Conservation (phyloP, 2,888 invertebrate genomes). For the Neoaliturus tenellus region DNA sequence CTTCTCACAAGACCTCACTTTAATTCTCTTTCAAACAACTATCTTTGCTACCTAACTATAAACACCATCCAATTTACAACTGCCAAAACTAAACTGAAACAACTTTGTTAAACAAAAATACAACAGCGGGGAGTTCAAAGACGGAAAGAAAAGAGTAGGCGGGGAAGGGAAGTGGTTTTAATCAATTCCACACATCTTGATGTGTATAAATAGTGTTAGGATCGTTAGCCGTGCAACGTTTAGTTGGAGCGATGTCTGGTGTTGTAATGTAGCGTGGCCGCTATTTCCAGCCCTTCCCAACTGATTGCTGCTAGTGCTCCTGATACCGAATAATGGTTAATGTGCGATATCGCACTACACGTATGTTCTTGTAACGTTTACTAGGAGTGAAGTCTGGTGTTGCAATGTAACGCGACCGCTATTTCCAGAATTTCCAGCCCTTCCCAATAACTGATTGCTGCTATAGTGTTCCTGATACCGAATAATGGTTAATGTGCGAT, state of each 20-base stretch:
- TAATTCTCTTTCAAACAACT: not conserved
- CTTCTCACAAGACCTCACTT: not conserved
- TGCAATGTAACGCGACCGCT: no score
- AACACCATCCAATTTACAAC: constrained; percentile 42
- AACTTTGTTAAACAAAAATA: constrained; percentile 45
- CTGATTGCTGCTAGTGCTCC: not conserved
- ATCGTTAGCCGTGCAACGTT: constrained; percentile 57
- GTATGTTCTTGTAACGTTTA: no score
- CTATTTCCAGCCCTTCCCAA: not conserved
- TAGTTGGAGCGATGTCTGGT: constrained; percentile 47
- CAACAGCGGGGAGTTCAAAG: constrained; percentile 27
- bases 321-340: not conserved
- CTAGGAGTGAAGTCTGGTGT: no score
- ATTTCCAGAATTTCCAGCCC: no score
- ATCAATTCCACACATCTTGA: constrained; percentile 58
- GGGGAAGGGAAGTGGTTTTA: constrained; percentile 49
- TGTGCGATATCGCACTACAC: not conserved
- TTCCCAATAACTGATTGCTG: no score
- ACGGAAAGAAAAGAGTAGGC: constrained; percentile 5
- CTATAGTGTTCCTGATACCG: no score
- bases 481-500: no score
- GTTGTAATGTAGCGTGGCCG: constrained; percentile 48
- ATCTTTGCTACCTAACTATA: not conserved
- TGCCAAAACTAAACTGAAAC: constrained; percentile 42
- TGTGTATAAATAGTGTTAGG: constrained; percentile 47